Evolutionary conservation across 2,113 vertebrate species (phyloP).

Genomic region (Channa maculata): DNA sequence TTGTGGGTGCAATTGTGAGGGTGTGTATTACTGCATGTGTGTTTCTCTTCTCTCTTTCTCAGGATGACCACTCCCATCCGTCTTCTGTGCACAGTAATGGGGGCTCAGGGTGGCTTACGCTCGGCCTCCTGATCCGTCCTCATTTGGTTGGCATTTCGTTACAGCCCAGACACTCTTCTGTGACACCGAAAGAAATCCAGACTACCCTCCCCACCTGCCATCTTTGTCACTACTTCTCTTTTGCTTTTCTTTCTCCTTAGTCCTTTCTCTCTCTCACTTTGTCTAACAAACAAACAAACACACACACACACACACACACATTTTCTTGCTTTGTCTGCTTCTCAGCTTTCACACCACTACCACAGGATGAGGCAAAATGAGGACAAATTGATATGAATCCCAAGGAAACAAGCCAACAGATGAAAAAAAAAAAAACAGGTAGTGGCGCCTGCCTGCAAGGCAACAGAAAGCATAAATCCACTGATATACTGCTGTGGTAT

Average conservation of each 20-base stretch:
- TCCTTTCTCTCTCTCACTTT: constrained; percentile 11
- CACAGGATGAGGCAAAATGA: constrained; percentile 75
- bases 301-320: background rate
- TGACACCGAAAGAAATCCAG: constrained; percentile 67
- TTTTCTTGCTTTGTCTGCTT: constrained; percentile 48
- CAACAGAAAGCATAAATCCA: constrained; percentile 66
- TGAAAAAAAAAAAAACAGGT: constrained; percentile 45
- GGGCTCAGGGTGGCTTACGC: constrained; percentile 75
- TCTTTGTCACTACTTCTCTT: constrained; percentile 37
- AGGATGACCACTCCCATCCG: constrained; percentile 77
- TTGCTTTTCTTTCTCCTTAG: constrained; percentile 29
- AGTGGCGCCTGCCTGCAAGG: constrained; percentile 20
- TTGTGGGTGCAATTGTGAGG: constrained; percentile 22
- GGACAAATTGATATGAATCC: constrained; percentile 81
- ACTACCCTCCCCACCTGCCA: constrained; percentile 50
- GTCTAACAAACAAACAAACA: constrained; percentile 46
- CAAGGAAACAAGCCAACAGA: constrained; percentile 47
- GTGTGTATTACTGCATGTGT: constrained; percentile 48
- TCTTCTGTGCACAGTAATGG: constrained; percentile 81
- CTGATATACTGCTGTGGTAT: constrained; percentile 56
- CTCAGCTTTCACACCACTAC: constrained; percentile 62
- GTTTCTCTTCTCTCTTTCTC: constrained; percentile 57
- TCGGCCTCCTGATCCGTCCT: constrained; percentile 81
- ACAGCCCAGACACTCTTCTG: constrained; percentile 76
- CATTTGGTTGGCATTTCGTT: constrained; percentile 85